A percentile compares a stretch with the other conserved stretches of the same genome.
Conservation (phyloP, 2,888 invertebrate genomes). For the Amiota mariae region DNA sequence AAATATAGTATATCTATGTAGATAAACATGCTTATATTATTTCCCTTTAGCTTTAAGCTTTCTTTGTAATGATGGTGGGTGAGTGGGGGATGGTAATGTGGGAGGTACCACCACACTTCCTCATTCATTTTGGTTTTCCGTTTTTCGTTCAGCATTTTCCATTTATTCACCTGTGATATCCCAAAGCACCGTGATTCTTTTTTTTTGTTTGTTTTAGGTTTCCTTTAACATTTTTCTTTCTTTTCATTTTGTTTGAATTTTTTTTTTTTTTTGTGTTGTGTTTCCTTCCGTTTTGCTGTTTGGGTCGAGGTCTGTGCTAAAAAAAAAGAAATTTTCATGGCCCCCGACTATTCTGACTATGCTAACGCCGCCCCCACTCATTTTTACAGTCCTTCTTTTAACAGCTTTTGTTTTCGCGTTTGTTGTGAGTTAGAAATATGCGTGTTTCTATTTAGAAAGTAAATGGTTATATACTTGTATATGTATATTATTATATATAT, state of each 20-base stretch:
- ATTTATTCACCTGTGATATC: no score
- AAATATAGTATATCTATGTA: no score
- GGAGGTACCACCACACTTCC: constrained; percentile 28
- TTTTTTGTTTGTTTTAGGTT: constrained; percentile 42
- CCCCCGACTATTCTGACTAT: constrained; percentile 50
- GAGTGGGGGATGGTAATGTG: no score
- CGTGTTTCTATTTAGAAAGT: not conserved
- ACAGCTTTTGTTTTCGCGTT: not conserved
- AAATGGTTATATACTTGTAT: constrained; percentile 35
- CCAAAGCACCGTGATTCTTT: no score
- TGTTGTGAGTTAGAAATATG: constrained; percentile 3
- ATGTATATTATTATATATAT: constrained; percentile 32
- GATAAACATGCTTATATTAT: no score
- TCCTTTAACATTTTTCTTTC: constrained; percentile 18
- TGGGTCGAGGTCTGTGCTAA: constrained; percentile 62
- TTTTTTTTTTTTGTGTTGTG: constrained; percentile 23
- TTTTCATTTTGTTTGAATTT: constrained; percentile 15
- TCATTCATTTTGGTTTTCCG: no score
- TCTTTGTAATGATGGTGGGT: no score
- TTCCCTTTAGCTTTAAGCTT: no score
- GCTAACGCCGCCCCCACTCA: constrained; percentile 3
- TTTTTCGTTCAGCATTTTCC: no score
- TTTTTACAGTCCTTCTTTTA: no score
- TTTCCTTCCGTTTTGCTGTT: constrained; percentile 48
- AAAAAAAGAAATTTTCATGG: constrained; percentile 41